Percentiles rank a stretch among this genome's conserved stretches.
phyloP scores from a whole-genome alignment of 2,113 vertebrate species.

The Copsychus sechellarum region DNA sequence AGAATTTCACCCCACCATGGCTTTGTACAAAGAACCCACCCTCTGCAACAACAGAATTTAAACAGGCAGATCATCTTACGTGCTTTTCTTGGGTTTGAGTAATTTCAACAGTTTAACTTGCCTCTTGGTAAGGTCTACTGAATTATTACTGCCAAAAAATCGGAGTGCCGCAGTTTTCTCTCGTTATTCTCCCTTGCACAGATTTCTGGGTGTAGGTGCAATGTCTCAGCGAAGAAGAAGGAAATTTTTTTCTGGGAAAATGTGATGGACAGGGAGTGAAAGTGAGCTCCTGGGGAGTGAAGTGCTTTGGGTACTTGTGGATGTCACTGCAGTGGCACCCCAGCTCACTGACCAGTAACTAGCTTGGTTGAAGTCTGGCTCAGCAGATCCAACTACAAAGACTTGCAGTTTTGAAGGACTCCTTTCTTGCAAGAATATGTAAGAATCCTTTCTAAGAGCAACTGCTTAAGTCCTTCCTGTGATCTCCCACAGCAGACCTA shows the following conservation, averaged over 20 bases:
- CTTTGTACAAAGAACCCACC: not conserved
- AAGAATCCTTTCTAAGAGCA: constrained; percentile 43
- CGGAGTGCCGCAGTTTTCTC: not conserved
- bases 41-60: not conserved
- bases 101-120: not conserved
- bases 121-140: not conserved
- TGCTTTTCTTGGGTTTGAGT: not conserved
- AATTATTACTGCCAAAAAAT: not conserved
- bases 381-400: constrained; percentile 50
- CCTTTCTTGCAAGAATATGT: constrained; percentile 35
- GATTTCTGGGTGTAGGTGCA: not conserved
- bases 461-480: constrained; percentile 32
- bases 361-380: constrained; percentile 5
- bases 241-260: not conserved
- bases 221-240: not conserved
- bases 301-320: not conserved
- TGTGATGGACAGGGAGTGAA: not conserved
- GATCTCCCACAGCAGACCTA: constrained; percentile 62
- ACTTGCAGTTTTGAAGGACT: constrained; percentile 19
- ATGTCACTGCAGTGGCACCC: not conserved
- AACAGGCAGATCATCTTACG: not conserved
- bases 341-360: constrained; percentile 55
- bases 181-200: not conserved
- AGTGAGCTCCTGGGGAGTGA: not conserved
- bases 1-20: not conserved